Percentiles rank a stretch among this genome's conserved stretches.
Evolutionary conservation across 2,113 vertebrate genomes (phyloP).

Genomic region (Puntigrus tetrazona): DNA sequence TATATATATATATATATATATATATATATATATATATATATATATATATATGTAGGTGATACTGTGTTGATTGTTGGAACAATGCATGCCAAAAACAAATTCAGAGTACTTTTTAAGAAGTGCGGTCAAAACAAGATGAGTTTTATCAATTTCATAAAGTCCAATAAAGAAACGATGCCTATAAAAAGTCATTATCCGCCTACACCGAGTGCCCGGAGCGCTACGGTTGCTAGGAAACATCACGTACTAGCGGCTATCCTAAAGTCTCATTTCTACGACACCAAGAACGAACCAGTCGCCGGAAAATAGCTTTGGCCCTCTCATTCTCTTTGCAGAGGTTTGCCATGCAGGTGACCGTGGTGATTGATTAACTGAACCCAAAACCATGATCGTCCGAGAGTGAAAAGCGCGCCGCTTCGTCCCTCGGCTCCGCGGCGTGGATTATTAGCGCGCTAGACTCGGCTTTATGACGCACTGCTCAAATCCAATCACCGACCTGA

Average conservation of each 20-base stretch:
- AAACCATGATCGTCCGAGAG: not conserved
- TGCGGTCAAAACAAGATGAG: not conserved
- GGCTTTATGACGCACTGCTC: slow-evolving; percentile 6
- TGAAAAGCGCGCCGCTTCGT: not conserved
- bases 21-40: no score
- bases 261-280: slow-evolving; percentile 19
- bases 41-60: no score
- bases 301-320: slow-evolving; percentile 68
- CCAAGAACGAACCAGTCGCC: slow-evolving; percentile 57
- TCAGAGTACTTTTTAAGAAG: not conserved
- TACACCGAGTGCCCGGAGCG: not conserved
- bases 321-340: slow-evolving; percentile 72
- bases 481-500: slow-evolving; percentile 28
- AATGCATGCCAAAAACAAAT: not conserved
- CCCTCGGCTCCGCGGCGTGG: not conserved
- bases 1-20: no score
- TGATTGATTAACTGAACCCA: not conserved
- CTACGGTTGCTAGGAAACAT: not conserved
- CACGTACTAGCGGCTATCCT: not conserved
- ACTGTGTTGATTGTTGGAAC: no score
- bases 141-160: not conserved
- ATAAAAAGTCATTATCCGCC: not conserved
- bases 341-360: slow-evolving; percentile 61
- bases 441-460: not conserved
- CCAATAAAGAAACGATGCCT: not conserved